These are phyloP conservation scores for Marcusenius ussheri DNA, from an alignment of 2,113 vertebrate species.

Conservation along the genomic window DNA sequence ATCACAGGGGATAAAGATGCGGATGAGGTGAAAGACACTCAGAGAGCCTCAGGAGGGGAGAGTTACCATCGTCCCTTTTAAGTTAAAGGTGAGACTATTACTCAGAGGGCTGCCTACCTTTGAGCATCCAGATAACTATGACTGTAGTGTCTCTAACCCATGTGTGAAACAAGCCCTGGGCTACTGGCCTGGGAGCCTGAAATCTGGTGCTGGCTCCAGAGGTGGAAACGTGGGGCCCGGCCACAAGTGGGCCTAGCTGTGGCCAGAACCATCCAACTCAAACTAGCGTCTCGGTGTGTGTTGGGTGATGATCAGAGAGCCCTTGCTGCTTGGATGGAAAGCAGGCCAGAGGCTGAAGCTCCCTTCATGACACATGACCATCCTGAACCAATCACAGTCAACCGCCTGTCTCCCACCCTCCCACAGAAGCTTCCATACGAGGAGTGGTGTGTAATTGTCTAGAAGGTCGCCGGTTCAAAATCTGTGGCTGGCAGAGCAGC, in stretches of 20 bases:
- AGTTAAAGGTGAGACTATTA: background rate
- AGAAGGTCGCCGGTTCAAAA: background rate
- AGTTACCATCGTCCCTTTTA: background rate
- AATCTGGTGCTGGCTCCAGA: background rate
- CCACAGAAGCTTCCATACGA: background rate
- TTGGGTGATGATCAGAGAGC: background rate
- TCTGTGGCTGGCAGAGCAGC: background rate
- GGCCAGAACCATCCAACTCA: background rate
- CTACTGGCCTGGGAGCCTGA: background rate
- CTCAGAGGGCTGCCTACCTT: background rate
- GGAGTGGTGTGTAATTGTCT: background rate
- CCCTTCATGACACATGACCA: background rate
- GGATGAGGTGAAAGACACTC: background rate
- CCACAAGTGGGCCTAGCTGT: background rate
- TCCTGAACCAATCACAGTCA: background rate
- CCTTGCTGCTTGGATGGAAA: background rate
- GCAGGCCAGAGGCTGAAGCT: background rate
- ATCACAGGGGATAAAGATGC: background rate
- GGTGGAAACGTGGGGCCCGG: background rate
- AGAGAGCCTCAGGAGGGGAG: background rate
- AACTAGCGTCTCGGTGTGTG: background rate
- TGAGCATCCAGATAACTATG: background rate
- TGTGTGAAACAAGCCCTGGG: background rate
- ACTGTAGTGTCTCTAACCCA: background rate
- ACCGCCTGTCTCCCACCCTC: background rate